Conservation (phyloP, 1,140 invertebrate genomes). For the Centruroides sculpturatus region DNA sequence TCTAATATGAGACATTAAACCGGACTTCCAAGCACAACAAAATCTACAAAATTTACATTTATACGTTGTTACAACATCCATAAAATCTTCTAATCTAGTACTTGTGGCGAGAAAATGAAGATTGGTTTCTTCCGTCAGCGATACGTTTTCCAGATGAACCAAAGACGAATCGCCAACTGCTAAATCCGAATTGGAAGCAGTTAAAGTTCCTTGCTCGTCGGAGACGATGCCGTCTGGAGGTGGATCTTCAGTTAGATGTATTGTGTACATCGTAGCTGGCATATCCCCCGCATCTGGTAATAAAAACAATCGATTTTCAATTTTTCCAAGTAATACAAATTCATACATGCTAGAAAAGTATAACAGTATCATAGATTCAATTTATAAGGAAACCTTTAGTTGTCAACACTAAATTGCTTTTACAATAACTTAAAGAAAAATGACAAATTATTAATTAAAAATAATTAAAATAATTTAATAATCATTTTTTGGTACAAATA, state of each 20-base stretch:
- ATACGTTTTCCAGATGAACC: background rate
- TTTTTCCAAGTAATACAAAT: too few relatives aligned
- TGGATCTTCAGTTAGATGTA: slow-evolving; percentile 2
- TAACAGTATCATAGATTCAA: too few relatives aligned
- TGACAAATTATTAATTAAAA: too few relatives aligned
- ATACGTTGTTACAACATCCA: slow-evolving; percentile 28
- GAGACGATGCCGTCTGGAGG: background rate
- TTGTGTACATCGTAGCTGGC: background rate
- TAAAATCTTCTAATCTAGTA: slow-evolving; percentile 21
- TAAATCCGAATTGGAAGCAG: background rate
- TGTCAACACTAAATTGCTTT: too few relatives aligned
- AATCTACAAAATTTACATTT: slow-evolving; percentile 26
- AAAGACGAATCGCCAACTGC: background rate
- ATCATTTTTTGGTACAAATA: too few relatives aligned
- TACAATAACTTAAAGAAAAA: too few relatives aligned
- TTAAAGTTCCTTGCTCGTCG: background rate
- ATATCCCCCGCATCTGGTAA: background rate
- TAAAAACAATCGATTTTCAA: too few relatives aligned
- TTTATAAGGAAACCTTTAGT: too few relatives aligned
- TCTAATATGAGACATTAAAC: slow-evolving; percentile 24
- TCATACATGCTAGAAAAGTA: too few relatives aligned
- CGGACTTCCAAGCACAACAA: slow-evolving; percentile 19
- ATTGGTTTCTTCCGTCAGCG: background rate
- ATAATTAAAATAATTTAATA: too few relatives aligned
- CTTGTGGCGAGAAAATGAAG: background rate